Evolutionary conservation across 2,113 vertebrate genomes (phyloP), one percentile per base, ranked within the genome.

Genomic region (Eulemur rufifrons): DNA sequence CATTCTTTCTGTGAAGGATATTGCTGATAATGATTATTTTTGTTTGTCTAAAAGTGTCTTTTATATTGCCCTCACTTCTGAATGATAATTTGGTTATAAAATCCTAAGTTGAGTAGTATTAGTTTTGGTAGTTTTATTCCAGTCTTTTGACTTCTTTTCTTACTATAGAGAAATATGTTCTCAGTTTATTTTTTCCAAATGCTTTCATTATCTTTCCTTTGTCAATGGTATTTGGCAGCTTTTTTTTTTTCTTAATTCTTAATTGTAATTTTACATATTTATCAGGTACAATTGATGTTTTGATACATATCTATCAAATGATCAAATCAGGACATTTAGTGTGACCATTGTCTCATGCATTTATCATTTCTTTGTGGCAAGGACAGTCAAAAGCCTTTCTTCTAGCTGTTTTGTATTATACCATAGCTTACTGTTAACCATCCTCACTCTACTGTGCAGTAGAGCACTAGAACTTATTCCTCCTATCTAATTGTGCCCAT

Each of bases 21-120:
- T 47, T 94, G 25, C 83, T n/a, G 13, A 11, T 74, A 97, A 89
- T 89, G 56, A 54, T 68, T 71, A 92, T 68, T 89, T 71, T 34
- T 37, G 20, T 84, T 94, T 91, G 39, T 81, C 52, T 56, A 2
- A 87, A 93, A 86, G 84, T 71, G 12, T 87, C 45, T 92, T 92
- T 52, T 63, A 37, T 94, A 42, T 86, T 97, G 13, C 52, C 9
- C 13, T 93, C 23, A 69, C 54, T 73, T 94, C 64, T 91, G 71
- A 94, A 52, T 66, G 14, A 63, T 71, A 39, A 37, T 64, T 54
- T 81, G 64, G 32, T 66, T 93, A 64, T 77, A 82, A 93, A 86
- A 93, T 92, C 42, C 20, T 88, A 80, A 50, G 14, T 63, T 56
- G 37, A 86, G 45, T 76, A 27, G 74, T 74, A 68, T 34, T 92